Evolutionary conservation across 2,888 invertebrate genomes (phyloP), one percentile per base, ranked within the genome.

Genomic region (Crematogaster levior): DNA sequence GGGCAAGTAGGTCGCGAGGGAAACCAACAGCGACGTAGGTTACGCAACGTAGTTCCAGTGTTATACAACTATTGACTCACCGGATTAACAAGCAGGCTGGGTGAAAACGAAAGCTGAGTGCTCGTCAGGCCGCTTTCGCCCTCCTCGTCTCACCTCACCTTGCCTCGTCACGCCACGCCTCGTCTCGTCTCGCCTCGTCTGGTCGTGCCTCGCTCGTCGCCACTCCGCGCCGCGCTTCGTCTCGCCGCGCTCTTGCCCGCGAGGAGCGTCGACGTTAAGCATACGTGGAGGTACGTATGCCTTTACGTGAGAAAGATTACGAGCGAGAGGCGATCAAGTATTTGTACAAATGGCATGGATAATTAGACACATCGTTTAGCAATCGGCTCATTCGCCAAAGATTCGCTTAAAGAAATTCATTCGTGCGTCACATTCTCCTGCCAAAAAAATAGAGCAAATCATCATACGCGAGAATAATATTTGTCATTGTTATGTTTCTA

Each of bases 31-130:
- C 77, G 56, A 56, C 56, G 90, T 81, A 86, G 27, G 88, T 94
- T 94, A 93, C 93, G 94, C 94, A 94, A 94, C 91, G 88, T 90
- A 91, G 92, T 92, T 93, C 93, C 94, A 93, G 92, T 92, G 93
- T 94, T 94, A 94, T 94, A 94, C 94, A 94, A 94, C 93, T 94
- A 94, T 94, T 94, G 94, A 93, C 94, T 94, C 94, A 94, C 93
- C 93, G 93, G 93, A 94, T 94, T 94, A 94, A 94, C 94, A 94
- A 94, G 94, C 93, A 94, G 94, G 93, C 93, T 93, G 92, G 90
- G 93, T 94, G 94, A 94, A 94, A 94, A 94, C 93, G 94, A 94
- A 94, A 94, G 94, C 93, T 89, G 91, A 88, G 86, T 88, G 88
- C 87, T 84, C 85, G 86, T 56, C 43, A 68, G 84, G 82, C 82